A percentile compares a stretch with the other conserved stretches of the same genome.
Conservation (phyloP, 2,113 vertebrate species). For the Eonycteris spelaea region DNA sequence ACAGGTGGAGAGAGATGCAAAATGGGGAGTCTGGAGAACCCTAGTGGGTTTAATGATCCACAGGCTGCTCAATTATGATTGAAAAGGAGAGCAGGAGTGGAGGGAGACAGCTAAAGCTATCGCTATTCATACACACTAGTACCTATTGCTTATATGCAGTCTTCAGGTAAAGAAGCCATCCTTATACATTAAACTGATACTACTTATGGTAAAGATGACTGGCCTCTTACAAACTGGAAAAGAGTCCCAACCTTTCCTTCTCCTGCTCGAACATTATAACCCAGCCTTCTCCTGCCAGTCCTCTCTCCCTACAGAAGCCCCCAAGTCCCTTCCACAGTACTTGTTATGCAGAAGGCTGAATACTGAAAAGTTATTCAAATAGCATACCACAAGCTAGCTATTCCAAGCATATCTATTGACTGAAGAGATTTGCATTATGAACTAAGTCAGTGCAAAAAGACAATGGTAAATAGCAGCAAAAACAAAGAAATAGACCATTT, state of each 20-base stretch:
- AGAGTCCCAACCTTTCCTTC: neutral
- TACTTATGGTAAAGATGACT: neutral
- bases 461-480: slow-evolving; percentile 72
- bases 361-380: slow-evolving; percentile 65
- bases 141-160: neutral
- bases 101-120: neutral
- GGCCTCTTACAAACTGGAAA: neutral
- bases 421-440: slow-evolving; percentile 73
- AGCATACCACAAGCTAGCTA: slow-evolving; percentile 51
- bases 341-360: slow-evolving; percentile 57
- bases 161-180: neutral
- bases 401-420: slow-evolving; percentile 69
- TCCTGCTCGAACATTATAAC: neutral
- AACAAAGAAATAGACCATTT: slow-evolving; percentile 70
- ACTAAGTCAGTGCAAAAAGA: slow-evolving; percentile 64
- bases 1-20: neutral
- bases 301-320: neutral
- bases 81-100: neutral
- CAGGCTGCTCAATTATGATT: neutral
- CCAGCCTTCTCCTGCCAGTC: neutral
- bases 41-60: neutral
- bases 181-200: neutral
- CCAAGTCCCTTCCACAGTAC: neutral
- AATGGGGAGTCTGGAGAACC: neutral
- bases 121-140: neutral